Conservation (phyloP, 2,888 invertebrate genomes). For the Leucoma salicis region DNA sequence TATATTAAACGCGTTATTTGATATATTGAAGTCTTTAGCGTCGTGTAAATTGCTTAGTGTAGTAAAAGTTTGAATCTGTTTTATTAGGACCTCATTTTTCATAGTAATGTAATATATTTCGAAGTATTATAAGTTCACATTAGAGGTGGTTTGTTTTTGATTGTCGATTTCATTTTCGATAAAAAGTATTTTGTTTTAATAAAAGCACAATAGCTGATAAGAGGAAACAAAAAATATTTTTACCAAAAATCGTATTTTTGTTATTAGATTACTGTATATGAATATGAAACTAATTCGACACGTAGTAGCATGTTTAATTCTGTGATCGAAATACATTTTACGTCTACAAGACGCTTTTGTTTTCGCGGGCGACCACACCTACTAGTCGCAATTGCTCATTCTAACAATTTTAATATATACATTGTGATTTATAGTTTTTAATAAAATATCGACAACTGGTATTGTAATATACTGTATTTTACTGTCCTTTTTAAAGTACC, state of each 20-base stretch:
- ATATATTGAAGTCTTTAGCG: slow-evolving; percentile 44
- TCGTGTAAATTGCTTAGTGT: slow-evolving; percentile 59
- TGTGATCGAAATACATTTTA: slow-evolving; percentile 64
- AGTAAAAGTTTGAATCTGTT: slow-evolving; percentile 43
- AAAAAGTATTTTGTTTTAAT: slow-evolving; percentile 30
- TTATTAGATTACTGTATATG: slow-evolving; percentile 66
- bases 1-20: slow-evolving; percentile 33
- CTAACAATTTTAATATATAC: slow-evolving; percentile 29
- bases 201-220: slow-evolving; percentile 65
- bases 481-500: neutral
- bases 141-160: slow-evolving; percentile 37
- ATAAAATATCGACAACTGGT: slow-evolving; percentile 50
- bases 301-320: slow-evolving; percentile 63
- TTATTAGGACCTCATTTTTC: slow-evolving; percentile 46
- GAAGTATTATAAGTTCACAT: slow-evolving; percentile 40
- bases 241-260: slow-evolving; percentile 74
- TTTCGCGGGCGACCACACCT: slow-evolving; percentile 1
- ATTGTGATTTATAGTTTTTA: slow-evolving; percentile 37
- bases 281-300: slow-evolving; percentile 57
- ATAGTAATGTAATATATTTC: slow-evolving; percentile 44
- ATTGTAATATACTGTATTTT: slow-evolving; percentile 29
- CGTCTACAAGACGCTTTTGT: slow-evolving; percentile 53
- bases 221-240: slow-evolving; percentile 64
- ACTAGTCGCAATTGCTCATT: slow-evolving; percentile 15
- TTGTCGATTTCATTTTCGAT: slow-evolving; percentile 31